Evolutionary conservation across 1,140 invertebrate species (phyloP), one percentile per base, ranked within the genome.

Genomic region (Sipha flava): DNA sequence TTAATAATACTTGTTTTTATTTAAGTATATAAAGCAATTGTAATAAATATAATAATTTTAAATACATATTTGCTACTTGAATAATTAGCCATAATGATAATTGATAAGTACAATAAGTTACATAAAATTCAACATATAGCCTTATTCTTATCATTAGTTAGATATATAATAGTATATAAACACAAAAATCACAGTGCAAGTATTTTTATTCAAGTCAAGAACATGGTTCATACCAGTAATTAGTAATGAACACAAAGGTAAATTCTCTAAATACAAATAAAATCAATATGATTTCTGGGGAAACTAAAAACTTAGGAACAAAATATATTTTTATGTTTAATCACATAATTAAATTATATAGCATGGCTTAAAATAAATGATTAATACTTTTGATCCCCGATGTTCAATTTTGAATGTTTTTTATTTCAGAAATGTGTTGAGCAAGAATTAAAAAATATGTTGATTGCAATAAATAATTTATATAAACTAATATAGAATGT

Each of bases 141-240:
- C 23, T 70, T 70, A 70, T 29, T 10, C 14, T 47, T 66, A 66
- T 43, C 9, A 66, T 23, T 47, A 68, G 40, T 26, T 23, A 70
- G 23, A 68, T 31, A 23, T 37, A 54, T 54, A 77, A 77, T 47
- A 18, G 49, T 31, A 23, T 37, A 54, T 54, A 77, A 77, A 77
- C 29, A 77, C 34, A 75, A 75, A 75, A 77, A 77, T 77, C 73
- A 77, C 73, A 77, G 73, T 77, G 73, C 73, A 77, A 77, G 29
- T 77, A 40, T 29, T 77, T 73, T 43, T 14, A 40, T 59, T 54
- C 21, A 40, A 40, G 52, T 77, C 34, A 77, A 77, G 73, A 77
- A 59, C 12, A 77, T 57, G 21, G 16, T 40, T 57, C 31, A 77
- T 40, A 40, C n/a, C 21, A 57, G 18, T n/a, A 29, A 54, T n/a